Evolutionary conservation across 2,888 invertebrate genomes (phyloP).

Genomic region (Parthenolecanium corni): DNA sequence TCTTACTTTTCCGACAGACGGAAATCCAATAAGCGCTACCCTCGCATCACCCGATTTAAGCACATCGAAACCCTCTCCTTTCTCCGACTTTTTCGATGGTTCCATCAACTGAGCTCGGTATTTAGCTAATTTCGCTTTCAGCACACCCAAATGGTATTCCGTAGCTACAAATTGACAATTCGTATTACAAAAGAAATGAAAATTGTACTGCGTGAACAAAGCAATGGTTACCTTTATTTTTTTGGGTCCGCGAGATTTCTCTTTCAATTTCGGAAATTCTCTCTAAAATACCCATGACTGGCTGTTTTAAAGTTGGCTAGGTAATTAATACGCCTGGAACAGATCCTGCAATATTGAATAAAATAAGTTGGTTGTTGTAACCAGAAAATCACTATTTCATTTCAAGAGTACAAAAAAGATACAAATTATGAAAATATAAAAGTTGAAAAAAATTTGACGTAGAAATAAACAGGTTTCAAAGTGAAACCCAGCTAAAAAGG

Average conservation of each 20-base stretch:
- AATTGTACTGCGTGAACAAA: not conserved
- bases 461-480: no score
- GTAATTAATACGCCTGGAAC: no score
- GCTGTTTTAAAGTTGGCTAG: no score
- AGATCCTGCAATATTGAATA: no score
- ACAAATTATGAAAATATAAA: no score
- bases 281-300: constrained; percentile 94
- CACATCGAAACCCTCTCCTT: constrained; percentile 97
- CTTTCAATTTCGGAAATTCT: constrained; percentile 98
- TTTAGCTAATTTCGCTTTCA: constrained; percentile 94
- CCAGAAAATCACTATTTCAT: no score
- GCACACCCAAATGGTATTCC: constrained; percentile 93
- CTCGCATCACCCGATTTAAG: constrained; percentile 98
- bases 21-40: constrained; percentile 95
- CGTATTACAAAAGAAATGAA: not conserved
- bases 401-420: no score
- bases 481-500: no score
- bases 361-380: no score
- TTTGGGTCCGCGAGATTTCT: constrained; percentile 96
- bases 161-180: constrained; percentile 56
- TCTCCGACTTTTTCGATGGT: constrained; percentile 85
- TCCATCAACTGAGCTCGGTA: constrained; percentile 89
- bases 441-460: no score
- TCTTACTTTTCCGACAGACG: constrained; percentile 84
- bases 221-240: constrained; percentile 81